Percentiles rank a stretch among this genome's conserved stretches.
These are phyloP conservation scores for Chorisops tibialis DNA, from an alignment of 2,888 invertebrate species.

Conservation along the genomic window DNA sequence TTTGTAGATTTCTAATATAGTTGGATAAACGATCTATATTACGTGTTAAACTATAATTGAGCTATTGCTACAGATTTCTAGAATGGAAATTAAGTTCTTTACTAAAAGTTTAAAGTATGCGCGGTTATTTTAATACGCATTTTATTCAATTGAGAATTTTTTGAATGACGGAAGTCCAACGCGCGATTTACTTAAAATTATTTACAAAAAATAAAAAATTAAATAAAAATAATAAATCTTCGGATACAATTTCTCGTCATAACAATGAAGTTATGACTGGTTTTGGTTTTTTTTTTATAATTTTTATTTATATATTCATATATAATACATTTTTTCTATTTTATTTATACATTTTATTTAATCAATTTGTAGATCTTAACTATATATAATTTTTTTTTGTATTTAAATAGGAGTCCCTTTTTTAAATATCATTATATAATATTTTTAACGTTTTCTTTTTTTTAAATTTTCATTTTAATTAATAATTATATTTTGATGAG, in stretches of 20 bases:
- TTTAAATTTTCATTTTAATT: neutral
- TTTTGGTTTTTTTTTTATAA: neutral
- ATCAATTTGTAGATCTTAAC: conserved; percentile 8
- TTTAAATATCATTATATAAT: neutral
- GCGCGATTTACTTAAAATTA: no score
- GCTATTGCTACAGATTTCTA: conserved; percentile 1
- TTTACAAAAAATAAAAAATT: no score
- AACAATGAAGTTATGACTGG: neutral
- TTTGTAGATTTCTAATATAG: conserved; percentile 10
- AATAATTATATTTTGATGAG: neutral
- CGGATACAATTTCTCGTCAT: neutral
- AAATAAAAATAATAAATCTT: neutral
- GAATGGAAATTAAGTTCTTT: no score
- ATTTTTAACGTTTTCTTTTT: neutral
- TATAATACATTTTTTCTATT: conserved; percentile 14
- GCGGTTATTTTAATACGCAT: no score
- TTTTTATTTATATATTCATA: conserved; percentile 19
- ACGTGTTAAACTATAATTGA: conserved; percentile 19
- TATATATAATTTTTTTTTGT: conserved; percentile 6
- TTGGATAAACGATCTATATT: conserved; percentile 10
- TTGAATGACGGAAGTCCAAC: no score
- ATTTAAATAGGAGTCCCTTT: neutral
- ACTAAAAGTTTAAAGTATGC: no score
- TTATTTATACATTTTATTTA: conserved; percentile 22
- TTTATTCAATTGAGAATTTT: no score